Percentiles rank a stretch among this genome's conserved stretches.
Evolutionary conservation across 2,797 vertebrate genomes (phyloP).

Genomic region (Takifugu ocellatus): DNA sequence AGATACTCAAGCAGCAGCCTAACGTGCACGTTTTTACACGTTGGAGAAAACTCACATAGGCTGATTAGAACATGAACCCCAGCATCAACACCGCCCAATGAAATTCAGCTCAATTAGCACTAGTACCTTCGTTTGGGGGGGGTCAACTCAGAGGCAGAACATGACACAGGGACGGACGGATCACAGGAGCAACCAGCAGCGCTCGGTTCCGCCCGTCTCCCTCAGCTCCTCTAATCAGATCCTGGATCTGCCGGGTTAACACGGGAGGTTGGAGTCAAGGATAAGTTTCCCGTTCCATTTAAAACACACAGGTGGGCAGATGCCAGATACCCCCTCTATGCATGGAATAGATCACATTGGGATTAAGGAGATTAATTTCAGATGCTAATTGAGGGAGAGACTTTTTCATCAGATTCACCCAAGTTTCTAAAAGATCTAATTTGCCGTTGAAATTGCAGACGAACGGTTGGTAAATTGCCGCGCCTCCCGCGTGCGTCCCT

Average conservation of each 20-base stretch:
- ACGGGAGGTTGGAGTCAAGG: constrained; percentile 32
- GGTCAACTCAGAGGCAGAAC: too few relatives aligned
- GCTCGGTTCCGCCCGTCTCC: constrained; percentile 42
- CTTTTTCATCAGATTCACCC: constrained; percentile 76
- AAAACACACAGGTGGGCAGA: constrained; percentile 67
- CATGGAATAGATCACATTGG: constrained; percentile 78
- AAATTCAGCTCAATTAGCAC: too few relatives aligned
- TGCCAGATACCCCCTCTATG: constrained; percentile 69
- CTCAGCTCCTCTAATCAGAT: constrained; percentile 44
- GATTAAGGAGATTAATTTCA: constrained; percentile 79
- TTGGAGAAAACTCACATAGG: too few relatives aligned
- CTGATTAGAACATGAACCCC: too few relatives aligned
- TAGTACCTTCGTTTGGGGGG: too few relatives aligned
- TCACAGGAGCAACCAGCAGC: constrained; percentile 23
- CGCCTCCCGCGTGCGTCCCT: constrained; percentile 67
- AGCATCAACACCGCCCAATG: too few relatives aligned
- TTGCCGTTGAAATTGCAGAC: constrained; percentile 61
- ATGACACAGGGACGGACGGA: too few relatives aligned
- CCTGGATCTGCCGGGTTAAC: constrained; percentile 39
- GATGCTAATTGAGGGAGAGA: constrained; percentile 73
- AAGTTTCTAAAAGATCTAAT: constrained; percentile 77
- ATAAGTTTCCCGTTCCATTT: constrained; percentile 60
- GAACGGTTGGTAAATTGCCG: constrained; percentile 70
- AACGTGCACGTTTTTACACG: too few relatives aligned
- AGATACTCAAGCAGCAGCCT: too few relatives aligned